Percentiles rank a stretch among this genome's conserved stretches.
phyloP scores from a whole-genome alignment of 2,888 invertebrate species.

The Himalopsyche tibetana region DNA sequence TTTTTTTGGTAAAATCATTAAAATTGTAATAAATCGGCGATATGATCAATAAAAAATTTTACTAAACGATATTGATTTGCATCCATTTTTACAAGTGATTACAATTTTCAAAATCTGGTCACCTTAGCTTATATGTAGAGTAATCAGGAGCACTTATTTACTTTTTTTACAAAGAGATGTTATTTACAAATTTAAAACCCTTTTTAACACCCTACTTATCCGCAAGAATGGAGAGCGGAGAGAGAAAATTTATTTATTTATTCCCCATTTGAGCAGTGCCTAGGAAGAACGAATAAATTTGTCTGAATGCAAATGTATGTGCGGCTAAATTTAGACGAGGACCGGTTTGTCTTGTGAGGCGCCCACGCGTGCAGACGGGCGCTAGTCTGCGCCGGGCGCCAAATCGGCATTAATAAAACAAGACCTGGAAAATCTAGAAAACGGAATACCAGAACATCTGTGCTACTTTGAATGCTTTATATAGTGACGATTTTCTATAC shows the following conservation, averaged over 20 bases:
- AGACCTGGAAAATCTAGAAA: neutral
- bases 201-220: neutral
- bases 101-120: too few relatives aligned
- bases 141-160: too few relatives aligned
- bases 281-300: conserved; percentile 16
- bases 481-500: neutral
- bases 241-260: conserved; percentile 26
- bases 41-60: too few relatives aligned
- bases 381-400: conserved; percentile 20
- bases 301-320: neutral
- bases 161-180: neutral
- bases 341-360: neutral
- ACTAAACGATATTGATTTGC: too few relatives aligned
- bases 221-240: neutral
- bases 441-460: conserved; percentile 23
- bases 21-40: too few relatives aligned
- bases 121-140: too few relatives aligned
- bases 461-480: neutral
- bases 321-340: conserved; percentile 19
- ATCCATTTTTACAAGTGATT: too few relatives aligned
- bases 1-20: too few relatives aligned
- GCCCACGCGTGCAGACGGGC: conserved; percentile 24
- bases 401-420: neutral
- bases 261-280: neutral
- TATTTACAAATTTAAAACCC: neutral